These are phyloP conservation scores for Acrocyrtus sp. DNA, from an alignment of 2,888 invertebrate genomes.

Conservation along the genomic window DNA sequence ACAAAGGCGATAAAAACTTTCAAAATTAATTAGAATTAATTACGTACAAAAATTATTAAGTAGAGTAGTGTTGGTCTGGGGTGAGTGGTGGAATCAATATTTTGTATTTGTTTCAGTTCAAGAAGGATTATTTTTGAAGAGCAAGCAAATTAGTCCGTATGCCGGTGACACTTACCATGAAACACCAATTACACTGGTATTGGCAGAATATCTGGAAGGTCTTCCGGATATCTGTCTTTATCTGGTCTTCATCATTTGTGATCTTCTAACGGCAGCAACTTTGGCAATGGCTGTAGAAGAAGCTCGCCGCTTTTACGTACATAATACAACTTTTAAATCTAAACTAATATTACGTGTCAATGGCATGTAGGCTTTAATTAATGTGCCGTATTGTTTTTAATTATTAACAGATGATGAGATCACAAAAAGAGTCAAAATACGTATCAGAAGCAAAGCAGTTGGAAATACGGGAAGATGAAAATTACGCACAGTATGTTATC, in stretches of 20 bases:
- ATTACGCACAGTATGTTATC: conserved; percentile 76
- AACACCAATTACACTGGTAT: conserved; percentile 79
- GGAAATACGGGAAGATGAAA: conserved; percentile 66
- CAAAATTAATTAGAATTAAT: too few relatives aligned
- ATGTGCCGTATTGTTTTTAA: not conserved
- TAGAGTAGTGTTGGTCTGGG: too few relatives aligned
- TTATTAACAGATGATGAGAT: conserved; percentile 53
- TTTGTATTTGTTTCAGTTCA: conserved; percentile 71
- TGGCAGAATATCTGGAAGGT: conserved; percentile 74
- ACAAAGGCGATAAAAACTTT: too few relatives aligned
- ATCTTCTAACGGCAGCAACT: conserved; percentile 80
- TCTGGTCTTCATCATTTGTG: conserved; percentile 77
- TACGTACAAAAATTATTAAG: too few relatives aligned
- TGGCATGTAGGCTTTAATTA: not conserved
- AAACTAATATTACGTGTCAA: not conserved
- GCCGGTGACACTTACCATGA: conserved; percentile 92
- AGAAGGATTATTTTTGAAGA: conserved; percentile 85
- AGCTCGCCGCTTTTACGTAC: conserved; percentile 74
- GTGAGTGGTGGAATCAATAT: too few relatives aligned
- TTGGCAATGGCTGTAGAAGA: conserved; percentile 77
- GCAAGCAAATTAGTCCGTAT: conserved; percentile 85
- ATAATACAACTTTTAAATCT: conserved; percentile 56
- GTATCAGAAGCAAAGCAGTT: conserved; percentile 47
- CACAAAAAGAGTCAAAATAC: conserved; percentile 57
- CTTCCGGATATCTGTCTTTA: conserved; percentile 65